phyloP scores from a whole-genome alignment of 2,888 invertebrate species.

The Nomada fabriciana region DNA sequence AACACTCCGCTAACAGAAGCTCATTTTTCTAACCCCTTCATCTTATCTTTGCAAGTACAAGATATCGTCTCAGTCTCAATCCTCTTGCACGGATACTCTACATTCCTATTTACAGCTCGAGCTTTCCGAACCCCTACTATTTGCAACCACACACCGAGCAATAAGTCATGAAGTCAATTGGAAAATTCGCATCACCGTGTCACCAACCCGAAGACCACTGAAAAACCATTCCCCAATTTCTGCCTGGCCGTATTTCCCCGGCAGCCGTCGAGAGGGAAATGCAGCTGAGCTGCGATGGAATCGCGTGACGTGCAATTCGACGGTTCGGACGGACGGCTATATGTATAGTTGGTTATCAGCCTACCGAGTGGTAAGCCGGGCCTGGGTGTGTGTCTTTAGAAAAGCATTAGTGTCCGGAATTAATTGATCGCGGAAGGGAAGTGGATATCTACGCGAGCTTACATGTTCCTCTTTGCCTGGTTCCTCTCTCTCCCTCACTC shows the following conservation, averaged over 20 bases:
- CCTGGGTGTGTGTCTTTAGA: conserved; percentile 79
- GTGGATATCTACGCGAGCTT: conserved; percentile 79
- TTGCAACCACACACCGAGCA: neutral
- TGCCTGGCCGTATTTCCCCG: conserved; percentile 11
- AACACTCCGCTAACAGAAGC: too few species aligned
- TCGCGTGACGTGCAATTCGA: conserved; percentile 78
- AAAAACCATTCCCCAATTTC: conserved; percentile 49
- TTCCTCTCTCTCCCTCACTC: conserved; percentile 55
- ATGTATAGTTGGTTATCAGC: conserved; percentile 74
- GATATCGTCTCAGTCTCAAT: too few species aligned
- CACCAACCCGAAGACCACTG: neutral
- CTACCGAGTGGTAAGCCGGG: conserved; percentile 62
- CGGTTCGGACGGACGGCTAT: conserved; percentile 71
- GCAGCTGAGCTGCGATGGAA: conserved; percentile 66
- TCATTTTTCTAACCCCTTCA: too few species aligned
- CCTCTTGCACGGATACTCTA: too few species aligned
- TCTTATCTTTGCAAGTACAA: too few species aligned
- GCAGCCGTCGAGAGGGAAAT: conserved; percentile 62
- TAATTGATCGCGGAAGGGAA: conserved; percentile 82
- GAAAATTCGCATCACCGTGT: too few species aligned
- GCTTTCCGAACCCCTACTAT: too few species aligned
- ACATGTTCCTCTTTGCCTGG: conserved; percentile 72
- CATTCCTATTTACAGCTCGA: too few species aligned
- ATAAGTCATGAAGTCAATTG: neutral
- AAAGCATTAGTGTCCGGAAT: conserved; percentile 82